phyloP scores from a whole-genome alignment of 2,888 invertebrate genomes.

The Leptura quadrifasciata region DNA sequence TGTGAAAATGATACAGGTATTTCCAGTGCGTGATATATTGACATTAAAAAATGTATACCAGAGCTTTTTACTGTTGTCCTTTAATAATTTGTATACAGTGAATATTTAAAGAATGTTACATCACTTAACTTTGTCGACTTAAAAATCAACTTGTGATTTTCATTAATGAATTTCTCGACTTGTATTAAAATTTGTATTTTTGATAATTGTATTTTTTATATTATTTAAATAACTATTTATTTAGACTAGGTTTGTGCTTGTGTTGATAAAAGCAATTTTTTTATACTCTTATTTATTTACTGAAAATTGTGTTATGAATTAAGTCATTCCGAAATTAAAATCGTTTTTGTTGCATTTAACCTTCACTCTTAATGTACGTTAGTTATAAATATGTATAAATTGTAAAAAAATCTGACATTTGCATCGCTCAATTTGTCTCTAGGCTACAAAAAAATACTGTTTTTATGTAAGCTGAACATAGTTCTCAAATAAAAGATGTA shows the following conservation, averaged over 20 bases:
- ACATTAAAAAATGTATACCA: slow-evolving; percentile 65
- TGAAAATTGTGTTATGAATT: slow-evolving; percentile 39
- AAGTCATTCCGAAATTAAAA: slow-evolving; percentile 39
- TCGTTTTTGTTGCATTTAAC: slow-evolving; percentile 40
- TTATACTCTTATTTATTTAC: slow-evolving; percentile 51
- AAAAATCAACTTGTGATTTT: slow-evolving; percentile 62
- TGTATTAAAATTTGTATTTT: slow-evolving; percentile 68
- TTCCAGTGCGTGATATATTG: slow-evolving; percentile 70
- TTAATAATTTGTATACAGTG: slow-evolving; percentile 55
- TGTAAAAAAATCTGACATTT: slow-evolving; percentile 64
- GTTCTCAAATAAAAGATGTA: slow-evolving; percentile 68
- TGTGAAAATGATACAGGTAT: slow-evolving; percentile 65
- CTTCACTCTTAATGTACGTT: slow-evolving; percentile 44
- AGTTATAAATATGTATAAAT: slow-evolving; percentile 63
- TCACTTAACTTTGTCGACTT: slow-evolving; percentile 64
- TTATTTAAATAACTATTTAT: slow-evolving; percentile 68
- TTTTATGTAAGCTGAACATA: slow-evolving; percentile 70
- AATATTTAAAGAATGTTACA: slow-evolving; percentile 48
- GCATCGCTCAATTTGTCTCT: slow-evolving; percentile 66
- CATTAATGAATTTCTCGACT: slow-evolving; percentile 55
- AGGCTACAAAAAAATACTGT: slow-evolving; percentile 60
- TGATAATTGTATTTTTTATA: slow-evolving; percentile 68
- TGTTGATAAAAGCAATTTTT: slow-evolving; percentile 48
- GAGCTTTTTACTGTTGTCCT: slow-evolving; percentile 66
- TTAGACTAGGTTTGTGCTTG: slow-evolving; percentile 62